These are phyloP conservation scores for Ellobium chinense DNA, from an alignment of 2,888 invertebrate genomes.

Conservation along the genomic window DNA sequence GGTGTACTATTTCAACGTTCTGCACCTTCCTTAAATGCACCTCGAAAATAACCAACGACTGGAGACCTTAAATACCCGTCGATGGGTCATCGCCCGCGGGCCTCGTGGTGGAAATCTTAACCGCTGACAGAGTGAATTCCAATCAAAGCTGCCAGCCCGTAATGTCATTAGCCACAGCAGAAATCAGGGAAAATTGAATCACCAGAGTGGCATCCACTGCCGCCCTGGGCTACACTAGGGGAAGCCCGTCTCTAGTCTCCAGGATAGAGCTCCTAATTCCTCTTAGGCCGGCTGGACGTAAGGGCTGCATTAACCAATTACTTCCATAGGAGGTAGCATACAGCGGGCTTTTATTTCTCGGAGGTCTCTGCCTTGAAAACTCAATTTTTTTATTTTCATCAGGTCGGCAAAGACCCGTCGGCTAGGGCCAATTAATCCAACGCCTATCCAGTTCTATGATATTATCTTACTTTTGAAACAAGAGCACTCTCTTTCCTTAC, in stretches of 20 bases:
- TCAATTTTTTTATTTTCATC: too few relatives aligned
- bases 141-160: constrained; percentile 44
- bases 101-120: constrained; percentile 11
- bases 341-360: too few relatives aligned
- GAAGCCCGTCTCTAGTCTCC: background rate
- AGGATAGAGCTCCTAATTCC: constrained; percentile 27
- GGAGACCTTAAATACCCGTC: background rate
- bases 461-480: too few relatives aligned
- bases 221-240: constrained; percentile 15
- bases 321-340: background rate
- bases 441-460: too few relatives aligned
- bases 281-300: constrained; percentile 31
- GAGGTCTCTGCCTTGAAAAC: background rate
- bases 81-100: background rate
- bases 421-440: too few relatives aligned
- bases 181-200: constrained; percentile 45
- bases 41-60: too few relatives aligned
- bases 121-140: constrained; percentile 47
- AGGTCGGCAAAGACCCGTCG: too few relatives aligned
- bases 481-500: too few relatives aligned
- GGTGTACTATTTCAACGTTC: too few relatives aligned
- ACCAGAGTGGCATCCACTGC: constrained; percentile 3
- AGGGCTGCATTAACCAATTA: constrained; percentile 46
- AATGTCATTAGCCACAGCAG: constrained; percentile 40
- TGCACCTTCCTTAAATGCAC: too few relatives aligned